Percentiles rank a stretch among this genome's conserved stretches.
These are phyloP conservation scores for Drosophila seguyi DNA, from an alignment of 1,140 invertebrate species.

Conservation along the genomic window DNA sequence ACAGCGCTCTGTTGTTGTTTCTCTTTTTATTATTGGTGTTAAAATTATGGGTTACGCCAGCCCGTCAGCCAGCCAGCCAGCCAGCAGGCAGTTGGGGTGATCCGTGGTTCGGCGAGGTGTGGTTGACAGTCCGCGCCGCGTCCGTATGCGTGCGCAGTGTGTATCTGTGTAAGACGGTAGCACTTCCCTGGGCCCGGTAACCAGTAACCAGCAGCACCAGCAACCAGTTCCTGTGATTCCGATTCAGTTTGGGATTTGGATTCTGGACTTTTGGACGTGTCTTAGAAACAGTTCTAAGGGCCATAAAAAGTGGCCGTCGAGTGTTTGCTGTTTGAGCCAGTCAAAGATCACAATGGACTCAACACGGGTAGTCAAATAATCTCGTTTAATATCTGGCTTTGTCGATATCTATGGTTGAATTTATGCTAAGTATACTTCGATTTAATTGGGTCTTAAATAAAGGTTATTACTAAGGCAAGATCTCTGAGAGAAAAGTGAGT, in stretches of 20 bases:
- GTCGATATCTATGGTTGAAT: slow-evolving; percentile 32
- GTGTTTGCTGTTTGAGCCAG: slow-evolving; percentile 44
- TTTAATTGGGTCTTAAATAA: slow-evolving; percentile 7
- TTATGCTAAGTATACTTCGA: slow-evolving; percentile 29
- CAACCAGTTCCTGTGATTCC: slow-evolving; percentile 66
- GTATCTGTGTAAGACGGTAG: slow-evolving; percentile 77
- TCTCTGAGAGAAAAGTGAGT: neutral
- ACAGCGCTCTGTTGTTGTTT: slow-evolving; percentile 35
- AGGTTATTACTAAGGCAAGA: neutral
- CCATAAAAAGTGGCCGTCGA: slow-evolving; percentile 69
- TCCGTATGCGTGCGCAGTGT: slow-evolving; percentile 8
- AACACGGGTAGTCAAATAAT: slow-evolving; percentile 81
- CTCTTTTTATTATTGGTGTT: slow-evolving; percentile 80
- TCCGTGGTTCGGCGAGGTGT: slow-evolving; percentile 43
- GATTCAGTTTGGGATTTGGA: slow-evolving; percentile 17
- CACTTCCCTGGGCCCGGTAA: slow-evolving; percentile 66
- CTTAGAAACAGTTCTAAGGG: slow-evolving; percentile 76
- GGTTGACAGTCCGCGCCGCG: slow-evolving; percentile 22
- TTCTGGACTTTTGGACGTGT: slow-evolving; percentile 32
- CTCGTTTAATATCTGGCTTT: slow-evolving; percentile 69
- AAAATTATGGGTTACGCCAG: slow-evolving; percentile 82
- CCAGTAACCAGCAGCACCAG: slow-evolving; percentile 25
- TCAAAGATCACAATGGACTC: slow-evolving; percentile 63
- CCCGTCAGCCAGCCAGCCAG: slow-evolving; percentile 35
- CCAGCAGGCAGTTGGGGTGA: slow-evolving; percentile 49